Evolutionary conservation across 2,888 invertebrate genomes (phyloP), one percentile per base, ranked within the genome.

Genomic region (Liopterus haemorrhoidalis): DNA sequence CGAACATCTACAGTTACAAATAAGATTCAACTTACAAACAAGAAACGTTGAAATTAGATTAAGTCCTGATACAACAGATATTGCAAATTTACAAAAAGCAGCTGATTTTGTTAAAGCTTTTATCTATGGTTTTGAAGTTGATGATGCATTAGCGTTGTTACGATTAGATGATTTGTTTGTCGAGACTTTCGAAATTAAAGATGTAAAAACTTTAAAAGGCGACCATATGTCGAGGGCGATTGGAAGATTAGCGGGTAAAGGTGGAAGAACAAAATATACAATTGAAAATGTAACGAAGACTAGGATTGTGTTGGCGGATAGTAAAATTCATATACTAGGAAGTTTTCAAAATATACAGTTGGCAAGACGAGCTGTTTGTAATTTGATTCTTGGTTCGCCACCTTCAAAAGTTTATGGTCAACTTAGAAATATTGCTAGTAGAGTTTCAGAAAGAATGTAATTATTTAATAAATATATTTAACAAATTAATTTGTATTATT

Each of bases 281-380:
- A 97, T 99, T 59, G 99, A 99, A 72, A 99, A 99, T 69, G 92
- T 90, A 0, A 99, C 97, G 0, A 96, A 95, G 72, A 97, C 97
- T 0, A 81, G 99, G 64, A 95, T 99, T 62, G 92, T 99, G 16
- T 71, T 99, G 49, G 97, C 97, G 14, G 96, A 97, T 63, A 83
- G 86, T 15, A 95, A 93, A 75, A 87, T 99, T 52, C 96, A 99
- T 64, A 87, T 99, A 54, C 73, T 99, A 50, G 99, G 99, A 32
- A 95, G 96, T 57, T 99, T 85, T 65, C 92, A 96, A 69, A 99
- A 97, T 64, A 94, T 97, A 52, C 89, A 90, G 53, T 68, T 95
- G 46, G 99, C 97, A 0, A 79, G 95, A 61, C 79, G 94, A 63
- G 92, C 96, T 0, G 80, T 99, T 56, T 97, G 95, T 69, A 94